These are phyloP conservation scores for Serilophus lunatus DNA, from an alignment of 2,113 vertebrate genomes.

Conservation along the genomic window DNA sequence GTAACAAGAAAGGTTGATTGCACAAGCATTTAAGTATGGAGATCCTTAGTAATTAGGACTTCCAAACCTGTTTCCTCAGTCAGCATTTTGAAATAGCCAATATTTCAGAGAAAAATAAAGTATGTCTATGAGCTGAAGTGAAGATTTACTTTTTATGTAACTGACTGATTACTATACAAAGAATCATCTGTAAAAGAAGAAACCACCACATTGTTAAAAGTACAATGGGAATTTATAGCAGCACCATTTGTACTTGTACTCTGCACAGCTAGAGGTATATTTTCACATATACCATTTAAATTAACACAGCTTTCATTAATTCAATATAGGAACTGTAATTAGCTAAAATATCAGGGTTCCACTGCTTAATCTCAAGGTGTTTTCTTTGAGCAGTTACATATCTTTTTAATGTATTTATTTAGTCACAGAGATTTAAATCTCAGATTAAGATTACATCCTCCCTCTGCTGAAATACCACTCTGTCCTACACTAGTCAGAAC, in stretches of 20 bases:
- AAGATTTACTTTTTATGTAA: not conserved
- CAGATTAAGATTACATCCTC: not conserved
- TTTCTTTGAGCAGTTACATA: not conserved
- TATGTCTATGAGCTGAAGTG: not conserved
- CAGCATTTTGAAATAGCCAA: not conserved
- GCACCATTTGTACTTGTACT: not conserved
- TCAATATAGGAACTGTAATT: not conserved
- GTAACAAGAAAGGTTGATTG: not conserved
- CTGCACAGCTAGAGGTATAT: not conserved
- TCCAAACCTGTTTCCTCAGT: not conserved
- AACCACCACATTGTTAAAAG: not conserved
- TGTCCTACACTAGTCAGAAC: not conserved
- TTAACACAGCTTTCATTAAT: not conserved
- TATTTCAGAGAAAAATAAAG: not conserved
- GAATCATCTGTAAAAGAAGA: not conserved
- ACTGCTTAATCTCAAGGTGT: not conserved
- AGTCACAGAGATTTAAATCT: not conserved
- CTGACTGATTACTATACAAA: not conserved
- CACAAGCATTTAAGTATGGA: not conserved
- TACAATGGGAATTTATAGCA: not conserved
- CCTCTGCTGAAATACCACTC: not conserved
- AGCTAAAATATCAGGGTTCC: not conserved
- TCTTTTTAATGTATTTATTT: not conserved
- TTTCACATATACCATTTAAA: not conserved
- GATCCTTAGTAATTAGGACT: not conserved